Base-by-base conservation (phyloP, 92 coral and sea anemone species). In the Blastomussa wellsi region DNA sequence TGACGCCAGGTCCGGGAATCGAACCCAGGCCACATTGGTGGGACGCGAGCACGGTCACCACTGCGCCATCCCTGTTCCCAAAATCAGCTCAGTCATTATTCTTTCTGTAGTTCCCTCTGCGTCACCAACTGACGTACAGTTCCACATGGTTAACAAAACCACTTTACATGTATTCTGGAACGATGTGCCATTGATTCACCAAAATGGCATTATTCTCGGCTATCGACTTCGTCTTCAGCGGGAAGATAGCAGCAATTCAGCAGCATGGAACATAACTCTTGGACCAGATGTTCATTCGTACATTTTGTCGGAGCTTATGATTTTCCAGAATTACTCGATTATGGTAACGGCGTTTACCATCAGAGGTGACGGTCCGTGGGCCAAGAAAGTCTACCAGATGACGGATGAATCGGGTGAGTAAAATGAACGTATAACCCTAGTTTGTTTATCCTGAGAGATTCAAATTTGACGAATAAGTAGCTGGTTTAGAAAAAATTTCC, bases 351-450 rank as follows among this genome's bases (percentile, higher is more conserved):
- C 89, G 4, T 86, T 83, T 51, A 84, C 87, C 4, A 32, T 64
- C 15, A 82, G 86, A 36, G 91, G 90, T 5, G 82, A 85, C 4
- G 93, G 95, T 7, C 87, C 89, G 7, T 8, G 3, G 12, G 69
- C 69, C 35, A 29, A 66, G 16, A 79, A 42, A 28, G 60, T 57
- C 20, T 72, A 37, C 31, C 80, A 84, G 41, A 77, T 48, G 81
- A 92, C 95, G 22, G 91, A 92, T 31, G 93, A 90, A 87, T 80
- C 91, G 20, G 87, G 95, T 92, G 29, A 41, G 87, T 81, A 38
- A 7, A 57, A 22, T 71, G 11, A 47, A 26, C n/a, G 7, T 28
- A n/a, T 57, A 57, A 26, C 22, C 28, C 22, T 19, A 8, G 53
- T 49, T 49, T 52, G 19, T 1, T 52, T 4, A 17, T 52, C 59